Base-by-base conservation (phyloP, 2,113 vertebrate genomes). In the Dicentrarchus labrax region DNA sequence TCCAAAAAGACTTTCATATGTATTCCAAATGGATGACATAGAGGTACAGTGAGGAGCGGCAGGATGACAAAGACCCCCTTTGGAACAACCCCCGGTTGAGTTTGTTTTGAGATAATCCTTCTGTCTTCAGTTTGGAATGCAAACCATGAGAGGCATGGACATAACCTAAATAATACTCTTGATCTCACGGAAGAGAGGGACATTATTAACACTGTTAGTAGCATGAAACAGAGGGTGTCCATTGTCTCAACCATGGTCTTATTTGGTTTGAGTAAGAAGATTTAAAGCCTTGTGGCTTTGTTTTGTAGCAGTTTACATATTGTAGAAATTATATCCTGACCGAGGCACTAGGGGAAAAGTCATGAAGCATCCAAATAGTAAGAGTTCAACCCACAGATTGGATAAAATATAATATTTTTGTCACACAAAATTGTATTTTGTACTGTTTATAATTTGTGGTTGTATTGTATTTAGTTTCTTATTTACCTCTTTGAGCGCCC, bases 41-140 rank as follows among this genome's bases (percentile, higher is more conserved):
- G 48, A 4, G 19, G 50, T 24, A 16, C 1, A 36, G 47, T 11
- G 22, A 50, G 65, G n/a, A 67, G 53, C 1, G 21, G 39, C 39
- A 30, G 30, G 22, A 2, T 48, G 38, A 76, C 1, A 4, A 30
- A 6, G 6, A 45, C n/a, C 22, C 16, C 36, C 50, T 59, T 21
- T 41, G 36, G n/a, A 79, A 71, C 15, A 70, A 59, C 59, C 53
- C 10, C 51, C 41, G 16, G 38, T 11, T 21, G 53, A 39, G 30
- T 41, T 78, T 78, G 67, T 53, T 62, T 62, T 62, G 77, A 71
- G 48, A 54, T 45, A 71, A 72, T 64, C 50, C 68, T 54, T 10
- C 77, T 22, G 36, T 61, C 59, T 64, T 62, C 47, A n/a, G 66
- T 62, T 54, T 36, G 59, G 57, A 70, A 71, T 70, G 24, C 54